Conservation (phyloP, 2,797 vertebrate genomes). For the Pogonophryne albipinna region DNA sequence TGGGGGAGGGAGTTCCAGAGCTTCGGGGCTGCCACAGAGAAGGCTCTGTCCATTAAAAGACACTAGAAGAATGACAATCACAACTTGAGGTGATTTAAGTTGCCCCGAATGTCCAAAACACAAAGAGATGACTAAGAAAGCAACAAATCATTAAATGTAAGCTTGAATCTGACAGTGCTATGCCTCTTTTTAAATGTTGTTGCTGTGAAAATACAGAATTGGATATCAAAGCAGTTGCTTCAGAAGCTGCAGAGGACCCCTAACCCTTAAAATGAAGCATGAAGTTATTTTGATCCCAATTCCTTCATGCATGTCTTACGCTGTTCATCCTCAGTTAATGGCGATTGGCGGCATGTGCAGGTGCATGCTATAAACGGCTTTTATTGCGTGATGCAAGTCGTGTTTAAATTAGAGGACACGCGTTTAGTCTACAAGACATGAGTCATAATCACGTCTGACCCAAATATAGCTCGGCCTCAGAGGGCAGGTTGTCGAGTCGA, state of each 20-base stretch:
- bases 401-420: conserved; percentile 42
- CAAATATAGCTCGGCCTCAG: conserved; percentile 37
- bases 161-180: background rate
- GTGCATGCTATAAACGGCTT: conserved; percentile 54
- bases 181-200: background rate
- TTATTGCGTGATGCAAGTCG: conserved; percentile 31
- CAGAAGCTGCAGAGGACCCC: background rate
- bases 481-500: background rate
- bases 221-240: background rate
- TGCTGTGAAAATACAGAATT: background rate
- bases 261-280: background rate
- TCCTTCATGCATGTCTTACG: background rate
- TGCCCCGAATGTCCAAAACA: background rate
- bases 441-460: conserved; percentile 51
- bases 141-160: background rate
- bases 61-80: background rate
- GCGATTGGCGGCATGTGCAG: conserved; percentile 35
- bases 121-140: background rate
- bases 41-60: too few species aligned
- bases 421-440: conserved; percentile 36
- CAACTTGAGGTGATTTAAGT: background rate
- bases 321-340: conserved; percentile 13
- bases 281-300: background rate
- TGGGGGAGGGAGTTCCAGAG: too few species aligned
- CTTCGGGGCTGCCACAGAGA: too few species aligned